Percentiles rank a stretch among this genome's conserved stretches.
Conservation (phyloP, 2,888 invertebrate genomes). For the Ariolimax columbianus region DNA sequence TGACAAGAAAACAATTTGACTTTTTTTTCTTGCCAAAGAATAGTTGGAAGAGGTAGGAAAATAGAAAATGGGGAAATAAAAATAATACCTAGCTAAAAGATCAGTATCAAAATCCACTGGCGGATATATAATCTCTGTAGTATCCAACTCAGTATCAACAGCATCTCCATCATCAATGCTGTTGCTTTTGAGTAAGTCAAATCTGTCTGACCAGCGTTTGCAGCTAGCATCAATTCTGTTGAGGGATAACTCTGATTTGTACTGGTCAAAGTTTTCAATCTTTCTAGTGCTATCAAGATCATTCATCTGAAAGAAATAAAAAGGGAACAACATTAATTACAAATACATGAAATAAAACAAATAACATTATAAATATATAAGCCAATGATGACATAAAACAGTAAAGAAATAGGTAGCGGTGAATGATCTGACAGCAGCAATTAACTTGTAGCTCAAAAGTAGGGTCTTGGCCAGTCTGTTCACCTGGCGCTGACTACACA, state of each 20-base stretch:
- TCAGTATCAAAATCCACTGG: constrained; percentile 66
- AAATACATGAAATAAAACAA: background rate
- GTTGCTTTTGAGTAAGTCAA: constrained; percentile 19
- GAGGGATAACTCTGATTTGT: constrained; percentile 39
- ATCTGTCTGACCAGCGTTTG: constrained; percentile 37
- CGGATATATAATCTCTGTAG: constrained; percentile 69
- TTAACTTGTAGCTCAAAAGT: too few relatives aligned
- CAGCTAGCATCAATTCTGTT: background rate
- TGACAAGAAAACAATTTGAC: background rate
- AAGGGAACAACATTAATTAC: background rate
- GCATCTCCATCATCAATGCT: constrained; percentile 61
- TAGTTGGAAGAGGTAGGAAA: background rate
- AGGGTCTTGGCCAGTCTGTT: too few relatives aligned
- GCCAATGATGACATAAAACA: too few relatives aligned
- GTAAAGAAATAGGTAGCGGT: too few relatives aligned
- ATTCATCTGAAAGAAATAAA: background rate
- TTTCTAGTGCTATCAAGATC: background rate
- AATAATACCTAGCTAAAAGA: constrained; percentile 59
- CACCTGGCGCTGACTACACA: too few relatives aligned
- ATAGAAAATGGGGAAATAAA: background rate
- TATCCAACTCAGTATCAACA: constrained; percentile 61
- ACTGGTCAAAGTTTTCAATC: constrained; percentile 4
- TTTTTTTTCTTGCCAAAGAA: background rate
- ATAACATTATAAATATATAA: too few relatives aligned
- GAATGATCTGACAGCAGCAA: too few relatives aligned